Evolutionary conservation across 1,140 invertebrate species (phyloP).

Genomic region (Scaptodrosophila lebanonensis): DNA sequence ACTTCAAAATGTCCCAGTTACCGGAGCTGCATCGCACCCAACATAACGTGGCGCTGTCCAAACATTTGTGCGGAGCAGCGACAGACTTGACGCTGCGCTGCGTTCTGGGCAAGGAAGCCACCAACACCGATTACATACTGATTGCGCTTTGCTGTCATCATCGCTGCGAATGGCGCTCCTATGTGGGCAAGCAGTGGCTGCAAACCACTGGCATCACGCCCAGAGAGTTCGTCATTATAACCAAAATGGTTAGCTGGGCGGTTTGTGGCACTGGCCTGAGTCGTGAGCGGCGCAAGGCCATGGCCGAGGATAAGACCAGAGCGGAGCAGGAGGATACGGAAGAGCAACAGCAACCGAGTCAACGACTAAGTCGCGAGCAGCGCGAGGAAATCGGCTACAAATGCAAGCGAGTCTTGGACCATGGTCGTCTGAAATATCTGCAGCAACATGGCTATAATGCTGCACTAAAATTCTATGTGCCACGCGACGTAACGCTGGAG

Average conservation of each 20-base stretch:
- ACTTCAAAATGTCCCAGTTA: conserved; percentile 82
- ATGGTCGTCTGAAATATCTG: conserved; percentile 84
- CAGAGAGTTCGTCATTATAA: conserved; percentile 86
- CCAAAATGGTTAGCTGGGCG: conserved; percentile 90
- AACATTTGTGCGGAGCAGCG: conserved; percentile 91
- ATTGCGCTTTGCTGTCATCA: conserved; percentile 94
- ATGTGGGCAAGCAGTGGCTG: conserved; percentile 82
- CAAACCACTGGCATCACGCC: conserved; percentile 79
- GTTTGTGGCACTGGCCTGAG: conserved; percentile 84
- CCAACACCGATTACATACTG: conserved; percentile 80
- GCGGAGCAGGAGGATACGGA: conserved; percentile 21
- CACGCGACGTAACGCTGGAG: conserved; percentile 83
- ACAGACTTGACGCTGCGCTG: conserved; percentile 87
- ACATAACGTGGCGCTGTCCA: conserved; percentile 85
- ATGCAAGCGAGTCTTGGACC: conserved; percentile 87
- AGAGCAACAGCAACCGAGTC: conserved; percentile 57
- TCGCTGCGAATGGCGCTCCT: conserved; percentile 84
- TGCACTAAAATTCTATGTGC: conserved; percentile 82
- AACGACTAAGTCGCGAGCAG: conserved; percentile 71
- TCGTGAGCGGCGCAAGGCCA: conserved; percentile 74
- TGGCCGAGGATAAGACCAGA: conserved; percentile 67
- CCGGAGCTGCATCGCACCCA: conserved; percentile 77
- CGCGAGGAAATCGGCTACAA: conserved; percentile 83
- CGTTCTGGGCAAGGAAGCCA: conserved; percentile 52
- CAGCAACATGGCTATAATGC: conserved; percentile 80